Percentiles rank a stretch among this genome's conserved stretches.
phyloP scores from a whole-genome alignment of 2,113 vertebrate genomes.

The Peucedramus taeniatus region DNA sequence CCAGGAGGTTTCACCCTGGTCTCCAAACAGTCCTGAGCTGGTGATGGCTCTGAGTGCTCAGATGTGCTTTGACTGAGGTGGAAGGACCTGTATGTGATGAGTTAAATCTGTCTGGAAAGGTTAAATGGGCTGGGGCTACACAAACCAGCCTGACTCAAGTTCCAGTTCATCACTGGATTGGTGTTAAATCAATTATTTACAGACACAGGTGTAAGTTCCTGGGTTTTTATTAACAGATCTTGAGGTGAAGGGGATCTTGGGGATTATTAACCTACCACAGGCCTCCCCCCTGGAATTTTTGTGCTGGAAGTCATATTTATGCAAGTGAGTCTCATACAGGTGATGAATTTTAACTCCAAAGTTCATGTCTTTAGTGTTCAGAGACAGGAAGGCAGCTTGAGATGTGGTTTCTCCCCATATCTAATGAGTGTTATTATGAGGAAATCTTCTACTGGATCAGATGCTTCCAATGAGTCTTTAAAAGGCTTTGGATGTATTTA shows the following conservation, averaged over 20 bases:
- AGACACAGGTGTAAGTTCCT: neutral
- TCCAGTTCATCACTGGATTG: neutral
- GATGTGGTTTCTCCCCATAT: neutral
- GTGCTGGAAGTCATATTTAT: neutral
- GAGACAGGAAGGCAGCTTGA: slow-evolving; percentile 21
- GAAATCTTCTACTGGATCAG: slow-evolving; percentile 2
- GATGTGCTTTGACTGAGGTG: neutral
- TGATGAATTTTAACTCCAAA: neutral
- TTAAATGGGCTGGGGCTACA: neutral
- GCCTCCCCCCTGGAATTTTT: neutral
- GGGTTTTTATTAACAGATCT: neutral
- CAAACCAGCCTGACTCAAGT: neutral
- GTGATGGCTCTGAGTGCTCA: neutral
- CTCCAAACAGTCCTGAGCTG: neutral
- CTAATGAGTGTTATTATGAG: neutral
- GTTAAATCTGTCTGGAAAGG: neutral
- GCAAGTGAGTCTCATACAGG: neutral
- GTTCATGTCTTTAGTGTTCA: neutral
- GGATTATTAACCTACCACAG: neutral
- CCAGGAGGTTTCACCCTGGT: neutral
- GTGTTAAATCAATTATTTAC: neutral
- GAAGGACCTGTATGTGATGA: neutral
- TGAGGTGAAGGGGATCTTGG: neutral
- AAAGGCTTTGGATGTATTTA: slow-evolving; percentile 6
- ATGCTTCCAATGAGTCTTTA: neutral